Evolutionary conservation across 2,113 vertebrate species (phyloP).

Genomic region (Brienomyrus brachyistius): DNA sequence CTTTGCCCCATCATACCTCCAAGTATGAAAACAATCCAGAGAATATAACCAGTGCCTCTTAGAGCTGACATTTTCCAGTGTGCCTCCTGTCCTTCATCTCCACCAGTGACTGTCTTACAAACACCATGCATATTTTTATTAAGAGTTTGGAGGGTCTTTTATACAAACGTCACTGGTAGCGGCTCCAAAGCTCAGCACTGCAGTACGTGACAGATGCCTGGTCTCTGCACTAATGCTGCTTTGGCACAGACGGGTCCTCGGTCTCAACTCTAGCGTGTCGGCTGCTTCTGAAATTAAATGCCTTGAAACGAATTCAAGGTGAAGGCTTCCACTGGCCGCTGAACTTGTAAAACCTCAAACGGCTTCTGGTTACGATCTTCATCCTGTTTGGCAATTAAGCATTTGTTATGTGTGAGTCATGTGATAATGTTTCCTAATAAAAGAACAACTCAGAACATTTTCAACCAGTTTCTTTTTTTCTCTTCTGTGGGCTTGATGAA

Average conservation of each 20-base stretch:
- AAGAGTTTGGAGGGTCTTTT: neutral
- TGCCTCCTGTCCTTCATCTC: neutral
- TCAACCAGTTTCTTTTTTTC: neutral
- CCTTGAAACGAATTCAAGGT: neutral
- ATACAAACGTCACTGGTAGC: neutral
- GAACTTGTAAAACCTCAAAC: neutral
- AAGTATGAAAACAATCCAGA: neutral
- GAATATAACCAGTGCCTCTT: neutral
- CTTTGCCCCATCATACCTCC: neutral
- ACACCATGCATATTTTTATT: neutral
- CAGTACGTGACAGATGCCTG: neutral
- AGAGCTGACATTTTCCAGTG: neutral
- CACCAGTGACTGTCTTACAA: neutral
- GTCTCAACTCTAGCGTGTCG: neutral
- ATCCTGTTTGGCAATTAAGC: neutral
- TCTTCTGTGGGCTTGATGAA: slow-evolving; percentile 17
- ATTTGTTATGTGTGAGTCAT: neutral
- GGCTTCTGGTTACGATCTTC: neutral
- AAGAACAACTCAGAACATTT: neutral
- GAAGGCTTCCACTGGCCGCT: neutral
- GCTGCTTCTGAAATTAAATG: neutral
- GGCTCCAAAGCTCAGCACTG: neutral
- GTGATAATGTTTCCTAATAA: slow-evolving; percentile 2
- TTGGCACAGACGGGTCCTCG: neutral
- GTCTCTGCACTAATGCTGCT: neutral